phyloP scores from a whole-genome alignment of 2,113 vertebrate species.

The Onychostoma macrolepis region DNA sequence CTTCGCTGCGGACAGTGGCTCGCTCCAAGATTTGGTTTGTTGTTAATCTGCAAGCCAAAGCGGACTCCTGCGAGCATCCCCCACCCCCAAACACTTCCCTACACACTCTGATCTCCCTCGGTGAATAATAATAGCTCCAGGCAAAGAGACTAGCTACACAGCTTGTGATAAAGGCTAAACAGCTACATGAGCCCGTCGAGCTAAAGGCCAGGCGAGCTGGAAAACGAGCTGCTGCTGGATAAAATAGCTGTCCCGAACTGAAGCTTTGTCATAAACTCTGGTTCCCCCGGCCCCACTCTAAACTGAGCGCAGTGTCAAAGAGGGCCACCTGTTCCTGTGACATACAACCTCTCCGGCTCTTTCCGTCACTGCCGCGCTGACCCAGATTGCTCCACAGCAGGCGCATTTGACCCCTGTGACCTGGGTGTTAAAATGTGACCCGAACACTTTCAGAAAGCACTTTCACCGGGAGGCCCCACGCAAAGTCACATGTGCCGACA shows the following conservation, averaged over 20 bases:
- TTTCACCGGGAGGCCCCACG: slow-evolving; percentile 37
- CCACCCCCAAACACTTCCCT: slow-evolving; percentile 30
- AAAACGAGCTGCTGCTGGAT: slow-evolving; percentile 48
- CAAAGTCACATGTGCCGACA: neutral
- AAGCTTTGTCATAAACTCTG: slow-evolving; percentile 53
- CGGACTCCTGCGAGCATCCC: slow-evolving; percentile 42
- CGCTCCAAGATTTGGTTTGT: slow-evolving; percentile 58
- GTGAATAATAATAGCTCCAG: slow-evolving; percentile 51
- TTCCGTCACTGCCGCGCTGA: slow-evolving; percentile 56
- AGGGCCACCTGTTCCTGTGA: slow-evolving; percentile 59
- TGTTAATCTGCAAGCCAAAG: slow-evolving; percentile 60
- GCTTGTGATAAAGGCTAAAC: slow-evolving; percentile 54
- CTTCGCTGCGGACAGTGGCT: slow-evolving; percentile 45
- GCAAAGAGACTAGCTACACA: slow-evolving; percentile 25
- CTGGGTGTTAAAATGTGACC: slow-evolving; percentile 51
- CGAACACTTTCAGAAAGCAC: slow-evolving; percentile 39
- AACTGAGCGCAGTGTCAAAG: slow-evolving; percentile 46
- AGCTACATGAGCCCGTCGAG: slow-evolving; percentile 29
- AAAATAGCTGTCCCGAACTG: slow-evolving; percentile 47
- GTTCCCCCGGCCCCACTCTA: slow-evolving; percentile 40
- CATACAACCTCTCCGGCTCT: slow-evolving; percentile 44
- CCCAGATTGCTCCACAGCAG: slow-evolving; percentile 56
- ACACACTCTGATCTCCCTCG: slow-evolving; percentile 40
- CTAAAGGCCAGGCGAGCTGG: slow-evolving; percentile 36
- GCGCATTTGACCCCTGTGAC: slow-evolving; percentile 51